Evolutionary conservation across 2,888 invertebrate species (phyloP), one percentile per base, ranked within the genome.

Genomic region (Petrolisthes manimaculis): DNA sequence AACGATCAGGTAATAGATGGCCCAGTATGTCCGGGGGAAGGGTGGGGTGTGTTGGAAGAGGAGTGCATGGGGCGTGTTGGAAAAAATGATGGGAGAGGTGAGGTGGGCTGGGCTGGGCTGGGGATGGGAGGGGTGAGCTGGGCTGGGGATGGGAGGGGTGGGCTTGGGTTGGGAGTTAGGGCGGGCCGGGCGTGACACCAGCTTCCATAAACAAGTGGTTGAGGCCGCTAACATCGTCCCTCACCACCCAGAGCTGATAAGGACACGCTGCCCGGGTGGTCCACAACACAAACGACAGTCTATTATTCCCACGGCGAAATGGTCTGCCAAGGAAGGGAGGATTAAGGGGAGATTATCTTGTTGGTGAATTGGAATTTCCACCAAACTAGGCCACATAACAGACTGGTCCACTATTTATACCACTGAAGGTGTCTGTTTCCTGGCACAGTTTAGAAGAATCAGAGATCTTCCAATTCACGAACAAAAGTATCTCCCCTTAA

Each of bases 141-240:
- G 24, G 67, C 51, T 56, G 18, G 78, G 51, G 67, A 78, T n/a
- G 78, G 84, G 82, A 21, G 55, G 14, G 18, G 74, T 74, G 6
- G 24, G 5, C 74, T 8, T 21, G n/a, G n/a, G 8, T 6, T 6
- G 74, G 74, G 24, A n/a, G n/a, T n/a, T 14, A 6, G n/a, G n/a
- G 56, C 37, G 51, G 56, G 24, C 55, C 81, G 71, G 77, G 82
- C 67, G 24, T 53, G 86, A 83, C 77, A 86, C 86, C 77, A 81
- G 83, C 77, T 86, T 86, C 86, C 86, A 82, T 81, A 86, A 86
- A 86, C 86, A 86, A 75, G 86, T 86, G 83, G 67, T 86, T 82
- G 67, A 83, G n/a, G 83, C 78, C 69, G 86, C 78, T 86, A 86
- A 86, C 86, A 83, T 61, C 86, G 86, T 86, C 86, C 86, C 67